A percentile compares a stretch with the other conserved stretches of the same genome.
Evolutionary conservation across 1,140 invertebrate species (phyloP).

Genomic region (Rhopalosiphum padi): DNA sequence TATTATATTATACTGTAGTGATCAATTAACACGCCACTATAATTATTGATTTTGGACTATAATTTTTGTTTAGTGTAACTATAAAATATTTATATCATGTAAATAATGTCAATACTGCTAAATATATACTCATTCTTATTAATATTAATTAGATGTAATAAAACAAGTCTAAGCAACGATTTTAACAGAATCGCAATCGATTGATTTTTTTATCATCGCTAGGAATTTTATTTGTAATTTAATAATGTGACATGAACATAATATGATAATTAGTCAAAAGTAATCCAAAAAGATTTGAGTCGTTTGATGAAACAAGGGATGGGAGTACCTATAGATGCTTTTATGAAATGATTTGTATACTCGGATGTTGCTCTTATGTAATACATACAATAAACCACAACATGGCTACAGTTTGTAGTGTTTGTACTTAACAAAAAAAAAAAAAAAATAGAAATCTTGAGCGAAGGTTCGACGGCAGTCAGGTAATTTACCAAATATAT

Average conservation of each 20-base stretch:
- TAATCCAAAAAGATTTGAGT: not conserved
- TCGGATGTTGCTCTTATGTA: not conserved
- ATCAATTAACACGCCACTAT: too few relatives aligned
- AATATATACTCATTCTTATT: too few relatives aligned
- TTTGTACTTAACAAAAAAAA: not conserved
- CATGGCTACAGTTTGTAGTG: not conserved
- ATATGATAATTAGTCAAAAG: not conserved
- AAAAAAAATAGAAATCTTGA: not conserved
- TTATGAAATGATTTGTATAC: not conserved
- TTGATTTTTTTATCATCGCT: not conserved
- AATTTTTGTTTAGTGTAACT: too few relatives aligned
- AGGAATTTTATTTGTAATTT: not conserved
- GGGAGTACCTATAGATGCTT: not conserved
- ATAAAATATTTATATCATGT: too few relatives aligned
- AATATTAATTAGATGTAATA: not conserved
- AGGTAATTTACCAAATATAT: not conserved
- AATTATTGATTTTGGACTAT: too few relatives aligned
- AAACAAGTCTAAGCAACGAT: not conserved
- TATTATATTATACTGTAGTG: too few relatives aligned
- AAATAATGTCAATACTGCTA: too few relatives aligned
- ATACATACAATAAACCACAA: not conserved
- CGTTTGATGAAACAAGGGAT: not conserved
- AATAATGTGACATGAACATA: not conserved
- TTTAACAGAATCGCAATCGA: not conserved
- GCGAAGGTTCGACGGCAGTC: not conserved